Evolutionary conservation across 2,113 vertebrate genomes (phyloP).

Genomic region (Zosterops borbonicus): DNA sequence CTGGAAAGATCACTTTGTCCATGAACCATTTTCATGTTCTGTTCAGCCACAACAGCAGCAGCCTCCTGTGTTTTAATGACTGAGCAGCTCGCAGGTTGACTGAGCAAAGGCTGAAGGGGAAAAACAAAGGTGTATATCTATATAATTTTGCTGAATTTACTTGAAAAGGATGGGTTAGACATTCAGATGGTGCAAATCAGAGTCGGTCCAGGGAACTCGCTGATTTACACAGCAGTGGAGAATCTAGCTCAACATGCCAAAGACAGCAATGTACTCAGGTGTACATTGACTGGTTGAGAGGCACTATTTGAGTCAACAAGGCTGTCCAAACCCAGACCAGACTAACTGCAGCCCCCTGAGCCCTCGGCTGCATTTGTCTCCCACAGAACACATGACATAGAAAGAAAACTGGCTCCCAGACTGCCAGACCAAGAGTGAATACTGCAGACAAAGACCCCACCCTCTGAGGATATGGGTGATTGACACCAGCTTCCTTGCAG

Average conservation of each 20-base stretch:
- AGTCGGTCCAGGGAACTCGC: neutral
- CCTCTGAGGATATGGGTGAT: neutral
- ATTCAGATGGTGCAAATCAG: slow-evolving; percentile 13
- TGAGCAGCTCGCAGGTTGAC: neutral
- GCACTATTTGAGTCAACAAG: slow-evolving; percentile 39
- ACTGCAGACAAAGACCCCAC: neutral
- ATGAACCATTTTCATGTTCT: rapidly evolving
- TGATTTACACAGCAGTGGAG: slow-evolving; percentile 44
- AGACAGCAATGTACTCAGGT: neutral
- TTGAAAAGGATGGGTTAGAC: slow-evolving; percentile 12
- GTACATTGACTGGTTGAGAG: neutral
- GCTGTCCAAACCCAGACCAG: neutral
- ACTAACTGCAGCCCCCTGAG: neutral
- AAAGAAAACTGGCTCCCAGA: neutral
- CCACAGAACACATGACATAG: neutral
- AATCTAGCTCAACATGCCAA: neutral
- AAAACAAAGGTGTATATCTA: neutral
- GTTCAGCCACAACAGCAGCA: neutral
- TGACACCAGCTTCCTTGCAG: slow-evolving; percentile 18
- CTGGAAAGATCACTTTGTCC: neutral
- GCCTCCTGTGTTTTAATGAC: slow-evolving; percentile 9
- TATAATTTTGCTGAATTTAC: slow-evolving; percentile 20
- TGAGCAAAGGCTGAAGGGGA: slow-evolving; percentile 3
- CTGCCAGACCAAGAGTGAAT: neutral
- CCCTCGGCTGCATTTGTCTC: neutral